A percentile compares a stretch with the other conserved stretches of the same genome.
These are phyloP conservation scores for Meliscaeva auricollis DNA, from an alignment of 2,888 invertebrate species.

Conservation along the genomic window DNA sequence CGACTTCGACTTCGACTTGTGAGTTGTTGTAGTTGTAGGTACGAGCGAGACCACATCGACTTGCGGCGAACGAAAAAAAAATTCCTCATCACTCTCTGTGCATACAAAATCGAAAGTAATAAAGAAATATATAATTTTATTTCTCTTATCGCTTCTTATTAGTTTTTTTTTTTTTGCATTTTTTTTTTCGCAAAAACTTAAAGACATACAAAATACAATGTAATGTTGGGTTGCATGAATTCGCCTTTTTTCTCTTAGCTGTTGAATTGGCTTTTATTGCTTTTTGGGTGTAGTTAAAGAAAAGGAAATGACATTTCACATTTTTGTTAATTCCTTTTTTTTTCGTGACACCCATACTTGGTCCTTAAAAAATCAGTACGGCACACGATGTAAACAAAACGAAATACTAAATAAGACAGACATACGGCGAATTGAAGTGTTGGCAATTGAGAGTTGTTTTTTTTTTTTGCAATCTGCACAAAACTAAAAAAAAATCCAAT, in stretches of 20 bases:
- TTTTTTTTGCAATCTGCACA: constrained; percentile 30
- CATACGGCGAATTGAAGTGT: constrained; percentile 31
- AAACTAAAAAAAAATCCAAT: neutral
- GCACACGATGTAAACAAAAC: constrained; percentile 41
- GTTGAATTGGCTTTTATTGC: neutral
- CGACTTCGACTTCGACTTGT: neutral
- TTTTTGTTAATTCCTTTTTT: too few species aligned
- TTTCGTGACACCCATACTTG: neutral
- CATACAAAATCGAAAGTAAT: constrained; percentile 63
- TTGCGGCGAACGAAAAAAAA: constrained; percentile 1
- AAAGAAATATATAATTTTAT: constrained; percentile 47
- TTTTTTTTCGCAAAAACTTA: neutral
- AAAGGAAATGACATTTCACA: too few species aligned
- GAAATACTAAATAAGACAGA: constrained; percentile 27
- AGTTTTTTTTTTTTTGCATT: constrained; percentile 3
- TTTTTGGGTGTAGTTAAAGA: too few species aligned
- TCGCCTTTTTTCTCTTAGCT: neutral
- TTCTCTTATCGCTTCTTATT: neutral
- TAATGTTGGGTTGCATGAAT: neutral
- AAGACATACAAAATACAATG: neutral
- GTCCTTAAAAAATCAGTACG: neutral
- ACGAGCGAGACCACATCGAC: neutral
- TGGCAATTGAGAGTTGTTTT: constrained; percentile 25
- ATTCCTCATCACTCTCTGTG: constrained; percentile 44
- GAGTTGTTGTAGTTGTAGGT: neutral